A percentile compares a stretch with the other conserved stretches of the same genome.
Evolutionary conservation across 2,888 invertebrate genomes (phyloP).

Genomic region (Nezara viridula): DNA sequence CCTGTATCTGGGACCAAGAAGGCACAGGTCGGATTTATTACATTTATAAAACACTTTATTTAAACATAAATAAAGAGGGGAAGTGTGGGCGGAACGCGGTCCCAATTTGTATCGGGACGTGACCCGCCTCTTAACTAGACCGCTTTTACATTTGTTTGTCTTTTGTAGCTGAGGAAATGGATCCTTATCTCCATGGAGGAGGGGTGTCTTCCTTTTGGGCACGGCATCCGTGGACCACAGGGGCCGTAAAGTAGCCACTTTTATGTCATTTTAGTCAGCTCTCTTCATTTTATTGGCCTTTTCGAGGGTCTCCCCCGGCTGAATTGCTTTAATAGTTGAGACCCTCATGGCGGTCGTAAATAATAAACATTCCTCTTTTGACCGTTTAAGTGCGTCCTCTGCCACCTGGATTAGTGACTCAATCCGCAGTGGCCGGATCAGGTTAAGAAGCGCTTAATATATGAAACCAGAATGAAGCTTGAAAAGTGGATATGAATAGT

Average conservation of each 20-base stretch:
- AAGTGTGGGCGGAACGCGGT: constrained; percentile 48
- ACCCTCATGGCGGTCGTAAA: constrained; percentile 7
- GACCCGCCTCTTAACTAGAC: constrained; percentile 53
- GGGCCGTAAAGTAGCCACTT: constrained; percentile 49
- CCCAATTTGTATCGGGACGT: constrained; percentile 56
- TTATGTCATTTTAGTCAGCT: constrained; percentile 35
- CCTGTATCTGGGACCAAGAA: constrained; percentile 36
- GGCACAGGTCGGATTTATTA: constrained; percentile 49
- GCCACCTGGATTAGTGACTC: constrained; percentile 36
- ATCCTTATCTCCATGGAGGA: constrained; percentile 11
- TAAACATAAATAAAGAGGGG: constrained; percentile 49
- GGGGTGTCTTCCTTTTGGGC: constrained; percentile 39
- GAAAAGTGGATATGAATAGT: background rate
- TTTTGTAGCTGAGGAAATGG: constrained; percentile 43
- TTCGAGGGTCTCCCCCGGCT: background rate
- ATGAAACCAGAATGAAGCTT: background rate
- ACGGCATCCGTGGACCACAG: constrained; percentile 44
- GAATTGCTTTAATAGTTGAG: constrained; percentile 10
- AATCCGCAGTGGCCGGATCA: background rate
- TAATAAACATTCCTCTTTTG: constrained; percentile 12
- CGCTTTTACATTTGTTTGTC: constrained; percentile 48
- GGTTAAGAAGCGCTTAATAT: background rate
- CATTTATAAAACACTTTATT: constrained; percentile 57
- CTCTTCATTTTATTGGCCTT: constrained; percentile 3
- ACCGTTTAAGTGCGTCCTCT: constrained; percentile 11